Evolutionary conservation across 1,140 invertebrate species (phyloP).

Genomic region (Papilio helenus): DNA sequence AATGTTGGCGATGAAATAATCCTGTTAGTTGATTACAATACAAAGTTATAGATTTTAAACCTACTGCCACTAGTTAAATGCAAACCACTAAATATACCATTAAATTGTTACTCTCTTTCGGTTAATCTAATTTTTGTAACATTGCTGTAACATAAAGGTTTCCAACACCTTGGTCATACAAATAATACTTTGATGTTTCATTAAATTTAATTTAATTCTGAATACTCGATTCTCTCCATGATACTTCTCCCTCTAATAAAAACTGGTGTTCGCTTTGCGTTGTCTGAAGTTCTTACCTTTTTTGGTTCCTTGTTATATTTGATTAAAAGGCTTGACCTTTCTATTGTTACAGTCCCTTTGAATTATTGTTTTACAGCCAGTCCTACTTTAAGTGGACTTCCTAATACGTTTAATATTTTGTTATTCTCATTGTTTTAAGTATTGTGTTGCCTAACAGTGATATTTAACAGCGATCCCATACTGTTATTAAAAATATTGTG

Average conservation of each 20-base stretch:
- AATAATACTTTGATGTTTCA: constrained; percentile 48
- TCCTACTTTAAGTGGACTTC: constrained; percentile 28
- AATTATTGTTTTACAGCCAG: constrained; percentile 40
- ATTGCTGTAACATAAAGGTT: constrained; percentile 33
- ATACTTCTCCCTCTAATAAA: constrained; percentile 39
- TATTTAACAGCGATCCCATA: background rate
- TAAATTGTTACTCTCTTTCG: background rate
- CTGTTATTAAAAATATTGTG: background rate
- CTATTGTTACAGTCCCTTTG: constrained; percentile 38
- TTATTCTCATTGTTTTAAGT: constrained; percentile 2
- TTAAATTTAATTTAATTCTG: constrained; percentile 48
- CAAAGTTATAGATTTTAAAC: background rate
- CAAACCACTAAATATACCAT: background rate
- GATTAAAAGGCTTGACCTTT: constrained; percentile 39
- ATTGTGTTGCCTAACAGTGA: background rate
- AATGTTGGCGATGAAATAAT: background rate
- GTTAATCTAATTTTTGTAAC: background rate
- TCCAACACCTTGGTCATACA: constrained; percentile 20
- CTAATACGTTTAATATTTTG: background rate
- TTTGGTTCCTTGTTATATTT: constrained; percentile 39
- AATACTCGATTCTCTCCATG: constrained; percentile 46
- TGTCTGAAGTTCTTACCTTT: constrained; percentile 30
- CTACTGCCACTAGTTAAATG: background rate
- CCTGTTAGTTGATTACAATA: background rate
- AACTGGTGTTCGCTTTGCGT: constrained; percentile 22